Evolutionary conservation across 1,140 invertebrate genomes (phyloP), one percentile per base, ranked within the genome.

Genomic region (Cyclina sinensis): DNA sequence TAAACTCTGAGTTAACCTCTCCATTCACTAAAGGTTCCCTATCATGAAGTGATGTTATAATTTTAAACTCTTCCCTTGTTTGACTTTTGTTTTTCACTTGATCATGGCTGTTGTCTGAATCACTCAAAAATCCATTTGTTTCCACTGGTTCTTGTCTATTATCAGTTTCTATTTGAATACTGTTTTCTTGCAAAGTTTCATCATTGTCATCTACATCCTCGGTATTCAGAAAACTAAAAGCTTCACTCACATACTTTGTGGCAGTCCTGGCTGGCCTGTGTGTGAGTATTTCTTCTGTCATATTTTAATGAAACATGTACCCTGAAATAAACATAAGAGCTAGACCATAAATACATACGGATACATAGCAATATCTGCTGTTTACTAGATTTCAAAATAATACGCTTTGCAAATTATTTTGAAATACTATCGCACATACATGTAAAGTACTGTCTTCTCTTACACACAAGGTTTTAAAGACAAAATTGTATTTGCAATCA

Each of bases 201-300:
- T 90, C 59, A 54, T 51, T 78, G 16, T 78, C 27, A 24, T 84
- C 80, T 27, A n/a, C 24, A 21, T 90, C 89, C 21, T 73, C 48
- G 18, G n/a, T 18, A 21, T 74, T 90, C 0, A 92, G 82, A 73
- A 91, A 92, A 62, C 80, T 76, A 48, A 91, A 91, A 16, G 86
- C 86, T 24, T 89, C 88, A 65, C 76, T 90, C 16, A 91, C 82
- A 78, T 48, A 54, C 32, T 68, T 79, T 30, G 59, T 18, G 7
- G 51, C 16, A 57, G 68, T 73, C 21, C 82, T 59, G 0, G 76
- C 11, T 21, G 59, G 51, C n/a, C 39, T 27, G 4, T 70, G 46
- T 24, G n/a, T 14, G n/a, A 18, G 18, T 35, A 46, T 35, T 27
- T 81, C 78, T 14, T 81, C 62, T 39, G 9, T 79, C 65, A 78